phyloP scores from a whole-genome alignment of 1,140 invertebrate species.

The Formica exsecta region DNA sequence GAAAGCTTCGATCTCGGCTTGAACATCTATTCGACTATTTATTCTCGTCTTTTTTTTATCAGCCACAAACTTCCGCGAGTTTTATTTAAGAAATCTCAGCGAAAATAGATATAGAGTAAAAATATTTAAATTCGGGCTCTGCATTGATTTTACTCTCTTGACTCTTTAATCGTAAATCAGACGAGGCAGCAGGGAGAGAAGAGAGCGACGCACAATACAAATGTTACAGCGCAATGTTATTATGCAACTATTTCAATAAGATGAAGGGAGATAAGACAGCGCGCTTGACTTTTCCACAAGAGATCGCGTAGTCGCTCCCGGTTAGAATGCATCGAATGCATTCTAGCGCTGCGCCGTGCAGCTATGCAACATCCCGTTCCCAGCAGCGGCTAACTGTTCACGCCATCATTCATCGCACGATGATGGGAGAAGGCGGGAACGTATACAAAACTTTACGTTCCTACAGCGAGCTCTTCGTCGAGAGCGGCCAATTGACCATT shows the following conservation, averaged over 20 bases:
- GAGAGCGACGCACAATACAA: neutral
- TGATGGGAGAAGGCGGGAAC: conserved; percentile 21
- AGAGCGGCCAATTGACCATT: neutral
- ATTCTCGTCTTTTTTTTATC: neutral
- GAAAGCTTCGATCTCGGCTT: conserved; percentile 6
- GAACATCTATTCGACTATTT: neutral
- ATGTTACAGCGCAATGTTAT: conserved; percentile 17
- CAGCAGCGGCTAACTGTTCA: conserved; percentile 46
- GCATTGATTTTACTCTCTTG: neutral
- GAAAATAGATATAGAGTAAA: neutral
- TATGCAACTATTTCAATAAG: conserved; percentile 51
- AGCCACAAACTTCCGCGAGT: neutral
- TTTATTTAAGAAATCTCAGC: neutral
- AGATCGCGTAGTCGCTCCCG: conserved; percentile 18
- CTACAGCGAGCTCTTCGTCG: neutral
- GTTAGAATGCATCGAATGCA: conserved; percentile 48
- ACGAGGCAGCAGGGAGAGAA: neutral
- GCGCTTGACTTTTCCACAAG: conserved; percentile 55
- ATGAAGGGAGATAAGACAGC: conserved; percentile 53
- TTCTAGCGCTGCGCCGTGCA: conserved; percentile 40
- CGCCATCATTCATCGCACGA: conserved; percentile 51
- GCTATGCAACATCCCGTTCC: conserved; percentile 50
- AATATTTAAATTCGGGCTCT: neutral
- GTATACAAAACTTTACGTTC: neutral
- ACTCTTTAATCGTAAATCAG: neutral